These are phyloP conservation scores for Arizona elegans DNA, from an alignment of 2,113 vertebrate genomes.

Conservation along the genomic window DNA sequence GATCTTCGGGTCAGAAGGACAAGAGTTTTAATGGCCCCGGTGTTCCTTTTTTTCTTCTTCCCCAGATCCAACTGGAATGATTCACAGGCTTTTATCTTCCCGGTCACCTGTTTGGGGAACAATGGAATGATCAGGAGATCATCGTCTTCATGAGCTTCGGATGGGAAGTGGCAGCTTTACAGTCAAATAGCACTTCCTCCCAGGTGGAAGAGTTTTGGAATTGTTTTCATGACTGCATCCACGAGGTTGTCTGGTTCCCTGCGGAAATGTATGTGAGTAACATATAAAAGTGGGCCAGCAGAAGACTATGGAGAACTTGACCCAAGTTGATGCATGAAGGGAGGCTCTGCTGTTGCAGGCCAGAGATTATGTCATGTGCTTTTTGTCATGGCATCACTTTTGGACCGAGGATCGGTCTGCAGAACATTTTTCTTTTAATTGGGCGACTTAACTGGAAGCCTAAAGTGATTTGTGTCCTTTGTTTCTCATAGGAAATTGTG, in stretches of 20 bases:
- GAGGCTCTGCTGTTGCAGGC: not conserved
- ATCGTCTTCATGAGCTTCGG: not conserved
- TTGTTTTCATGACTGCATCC: not conserved
- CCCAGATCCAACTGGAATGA: not conserved
- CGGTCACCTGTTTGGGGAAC: constrained; percentile 34
- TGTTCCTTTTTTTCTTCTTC: not conserved
- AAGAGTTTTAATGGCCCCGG: constrained; percentile 1
- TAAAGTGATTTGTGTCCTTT: not conserved
- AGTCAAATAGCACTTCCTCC: not conserved
- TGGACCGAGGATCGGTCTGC: not conserved
- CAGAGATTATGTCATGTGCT: not conserved
- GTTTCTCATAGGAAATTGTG: not conserved
- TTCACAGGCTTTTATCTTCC: rapidly evolving
- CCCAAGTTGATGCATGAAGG: not conserved
- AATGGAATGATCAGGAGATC: constrained; percentile 17
- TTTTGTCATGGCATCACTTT: not conserved
- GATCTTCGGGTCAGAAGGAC: constrained; percentile 62
- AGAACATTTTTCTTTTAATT: not conserved
- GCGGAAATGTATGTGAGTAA: not conserved
- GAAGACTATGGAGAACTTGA: not conserved
- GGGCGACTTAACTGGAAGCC: not conserved
- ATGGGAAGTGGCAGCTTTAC: constrained; percentile 12
- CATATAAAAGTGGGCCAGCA: not conserved
- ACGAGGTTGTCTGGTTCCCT: not conserved
- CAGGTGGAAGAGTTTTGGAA: not conserved